phyloP scores from a whole-genome alignment of 2,888 invertebrate species.

The Standfussiana lucernea region DNA sequence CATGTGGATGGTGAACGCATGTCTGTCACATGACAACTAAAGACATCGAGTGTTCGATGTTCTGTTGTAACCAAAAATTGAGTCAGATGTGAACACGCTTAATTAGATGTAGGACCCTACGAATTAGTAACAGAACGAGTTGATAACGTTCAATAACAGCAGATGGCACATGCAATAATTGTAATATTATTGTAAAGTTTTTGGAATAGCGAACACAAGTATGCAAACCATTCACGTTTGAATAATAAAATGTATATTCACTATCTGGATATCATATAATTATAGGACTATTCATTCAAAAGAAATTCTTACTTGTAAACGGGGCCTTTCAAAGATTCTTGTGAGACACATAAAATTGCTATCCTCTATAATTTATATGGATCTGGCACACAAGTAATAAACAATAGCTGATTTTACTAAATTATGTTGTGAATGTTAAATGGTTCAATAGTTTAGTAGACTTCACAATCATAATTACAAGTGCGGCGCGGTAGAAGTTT shows the following conservation, averaged over 20 bases:
- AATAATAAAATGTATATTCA: neutral
- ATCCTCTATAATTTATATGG: conserved; percentile 13
- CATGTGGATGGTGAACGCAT: conserved; percentile 49
- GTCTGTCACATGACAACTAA: conserved; percentile 43
- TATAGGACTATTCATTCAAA: neutral
- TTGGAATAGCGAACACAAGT: neutral
- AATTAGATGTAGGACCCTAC: neutral
- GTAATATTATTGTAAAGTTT: neutral
- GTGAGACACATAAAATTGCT: neutral
- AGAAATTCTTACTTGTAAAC: neutral
- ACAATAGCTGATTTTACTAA: conserved; percentile 50
- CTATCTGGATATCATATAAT: too few species aligned
- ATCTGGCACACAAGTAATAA: conserved; percentile 26
- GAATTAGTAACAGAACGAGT: neutral
- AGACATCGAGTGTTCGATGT: conserved; percentile 18
- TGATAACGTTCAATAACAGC: neutral
- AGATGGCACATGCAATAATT: neutral
- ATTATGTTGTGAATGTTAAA: conserved; percentile 39
- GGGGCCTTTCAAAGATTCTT: neutral
- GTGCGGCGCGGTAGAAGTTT: conserved; percentile 63
- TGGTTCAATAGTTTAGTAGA: conserved; percentile 54
- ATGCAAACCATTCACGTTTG: neutral
- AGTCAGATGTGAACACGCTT: conserved; percentile 14
- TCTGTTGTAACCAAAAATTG: conserved; percentile 41
- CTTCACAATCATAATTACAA: conserved; percentile 39